Evolutionary conservation across 2,797 vertebrate species (phyloP).

Genomic region (Gallirallus australis): DNA sequence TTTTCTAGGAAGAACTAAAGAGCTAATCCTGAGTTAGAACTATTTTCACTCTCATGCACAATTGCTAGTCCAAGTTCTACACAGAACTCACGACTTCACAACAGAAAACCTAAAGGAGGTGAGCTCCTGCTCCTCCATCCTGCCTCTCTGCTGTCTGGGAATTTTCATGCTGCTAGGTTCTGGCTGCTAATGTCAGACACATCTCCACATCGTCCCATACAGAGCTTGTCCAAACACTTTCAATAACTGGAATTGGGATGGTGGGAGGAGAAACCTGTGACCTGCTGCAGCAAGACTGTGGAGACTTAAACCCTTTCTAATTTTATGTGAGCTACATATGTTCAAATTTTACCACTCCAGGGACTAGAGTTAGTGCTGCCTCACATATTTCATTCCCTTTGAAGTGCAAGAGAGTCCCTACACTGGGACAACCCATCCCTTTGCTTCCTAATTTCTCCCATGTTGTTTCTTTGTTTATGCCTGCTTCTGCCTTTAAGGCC

Average conservation of each 20-base stretch:
- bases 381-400: background rate
- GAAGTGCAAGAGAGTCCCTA: background rate
- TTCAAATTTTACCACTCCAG: background rate
- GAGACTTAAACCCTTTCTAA: rapidly evolving
- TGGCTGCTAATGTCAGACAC: background rate
- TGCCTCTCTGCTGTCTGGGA: rapidly evolving
- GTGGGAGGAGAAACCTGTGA: background rate
- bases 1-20: slow-evolving; percentile 6
- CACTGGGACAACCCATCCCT: background rate
- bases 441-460: background rate
- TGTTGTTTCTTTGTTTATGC: background rate
- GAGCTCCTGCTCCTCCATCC: background rate
- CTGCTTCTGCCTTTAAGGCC: background rate
- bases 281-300: background rate
- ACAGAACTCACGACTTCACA: background rate
- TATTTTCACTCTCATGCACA: background rate
- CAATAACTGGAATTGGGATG: background rate
- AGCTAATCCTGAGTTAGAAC: background rate
- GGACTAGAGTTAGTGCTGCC: background rate
- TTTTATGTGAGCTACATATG: background rate
- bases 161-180: background rate
- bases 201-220: background rate
- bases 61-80: background rate
- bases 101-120: background rate
- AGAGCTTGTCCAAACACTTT: background rate